phyloP scores from a whole-genome alignment of 2,888 invertebrate genomes.

The Mylabris sibirica region DNA sequence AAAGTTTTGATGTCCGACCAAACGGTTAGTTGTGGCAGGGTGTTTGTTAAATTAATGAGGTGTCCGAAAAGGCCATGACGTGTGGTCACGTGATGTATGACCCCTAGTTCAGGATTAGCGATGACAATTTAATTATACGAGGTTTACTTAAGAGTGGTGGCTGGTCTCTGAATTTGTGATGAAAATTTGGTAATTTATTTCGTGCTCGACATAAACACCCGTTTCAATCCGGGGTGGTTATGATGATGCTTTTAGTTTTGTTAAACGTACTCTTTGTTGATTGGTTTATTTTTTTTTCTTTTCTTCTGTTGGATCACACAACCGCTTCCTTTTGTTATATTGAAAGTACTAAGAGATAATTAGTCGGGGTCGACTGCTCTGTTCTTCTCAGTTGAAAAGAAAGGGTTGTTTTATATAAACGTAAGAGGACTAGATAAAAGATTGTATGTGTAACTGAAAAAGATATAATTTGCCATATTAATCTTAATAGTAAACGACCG shows the following conservation, averaged over 20 bases:
- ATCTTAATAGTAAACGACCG: background rate
- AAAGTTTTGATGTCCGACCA: slow-evolving; percentile 12
- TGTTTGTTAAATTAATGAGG: slow-evolving; percentile 55
- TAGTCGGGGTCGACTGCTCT: slow-evolving; percentile 33
- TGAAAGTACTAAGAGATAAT: slow-evolving; percentile 21
- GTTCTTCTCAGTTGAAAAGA: background rate
- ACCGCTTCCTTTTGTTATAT: background rate
- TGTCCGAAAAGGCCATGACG: slow-evolving; percentile 53
- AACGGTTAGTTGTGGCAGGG: slow-evolving; percentile 22
- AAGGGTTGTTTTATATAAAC: background rate
- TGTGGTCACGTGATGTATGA: slow-evolving; percentile 60
- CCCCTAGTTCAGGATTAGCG: slow-evolving; percentile 56
- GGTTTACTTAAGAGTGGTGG: slow-evolving; percentile 50
- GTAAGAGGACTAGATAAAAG: background rate
- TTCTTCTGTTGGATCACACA: background rate
- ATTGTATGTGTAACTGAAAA: slow-evolving; percentile 1
- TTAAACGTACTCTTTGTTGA: background rate
- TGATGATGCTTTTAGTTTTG: background rate
- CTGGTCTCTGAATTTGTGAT: slow-evolving; percentile 41
- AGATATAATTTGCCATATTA: slow-evolving; percentile 2
- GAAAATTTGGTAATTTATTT: slow-evolving; percentile 47
- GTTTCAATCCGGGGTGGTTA: slow-evolving; percentile 16
- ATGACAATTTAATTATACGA: slow-evolving; percentile 59
- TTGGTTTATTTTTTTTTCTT: background rate
- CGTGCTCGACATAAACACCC: slow-evolving; percentile 37